Evolutionary conservation across 2,113 vertebrate genomes (phyloP).

Genomic region (Ceyx melanurus): DNA sequence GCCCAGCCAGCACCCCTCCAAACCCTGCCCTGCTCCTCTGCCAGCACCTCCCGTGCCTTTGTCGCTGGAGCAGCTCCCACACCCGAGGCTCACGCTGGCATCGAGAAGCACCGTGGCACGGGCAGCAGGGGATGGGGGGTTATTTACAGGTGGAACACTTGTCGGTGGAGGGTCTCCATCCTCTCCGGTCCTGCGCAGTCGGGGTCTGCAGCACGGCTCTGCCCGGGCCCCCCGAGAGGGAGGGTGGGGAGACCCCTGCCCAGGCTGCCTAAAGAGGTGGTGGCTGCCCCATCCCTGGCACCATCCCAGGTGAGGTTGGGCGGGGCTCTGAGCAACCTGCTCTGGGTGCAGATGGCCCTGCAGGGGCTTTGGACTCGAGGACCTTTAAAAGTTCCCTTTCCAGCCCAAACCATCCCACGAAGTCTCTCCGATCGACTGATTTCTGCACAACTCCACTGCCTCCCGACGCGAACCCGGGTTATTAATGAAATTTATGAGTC

Average conservation of each 20-base stretch:
- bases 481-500: constrained; percentile 46
- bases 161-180: fast-evolving
- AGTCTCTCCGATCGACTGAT: neutral
- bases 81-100: fast-evolving
- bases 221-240: too few relatives aligned
- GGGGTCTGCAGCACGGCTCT: neutral
- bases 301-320: neutral
- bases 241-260: neutral
- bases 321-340: neutral
- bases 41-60: neutral
- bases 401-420: neutral
- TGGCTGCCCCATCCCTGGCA: neutral
- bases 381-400: neutral
- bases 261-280: neutral
- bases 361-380: neutral
- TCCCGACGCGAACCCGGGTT: neutral
- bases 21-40: neutral
- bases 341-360: neutral
- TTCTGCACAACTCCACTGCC: neutral
- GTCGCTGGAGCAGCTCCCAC: neutral
- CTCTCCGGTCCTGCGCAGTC: neutral
- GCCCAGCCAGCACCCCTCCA: neutral
- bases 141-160: fast-evolving
- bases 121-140: neutral
- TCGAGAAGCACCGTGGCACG: fast-evolving